These are phyloP conservation scores for Monomorium pharaonis DNA, from an alignment of 1,140 invertebrate genomes.

Conservation along the genomic window DNA sequence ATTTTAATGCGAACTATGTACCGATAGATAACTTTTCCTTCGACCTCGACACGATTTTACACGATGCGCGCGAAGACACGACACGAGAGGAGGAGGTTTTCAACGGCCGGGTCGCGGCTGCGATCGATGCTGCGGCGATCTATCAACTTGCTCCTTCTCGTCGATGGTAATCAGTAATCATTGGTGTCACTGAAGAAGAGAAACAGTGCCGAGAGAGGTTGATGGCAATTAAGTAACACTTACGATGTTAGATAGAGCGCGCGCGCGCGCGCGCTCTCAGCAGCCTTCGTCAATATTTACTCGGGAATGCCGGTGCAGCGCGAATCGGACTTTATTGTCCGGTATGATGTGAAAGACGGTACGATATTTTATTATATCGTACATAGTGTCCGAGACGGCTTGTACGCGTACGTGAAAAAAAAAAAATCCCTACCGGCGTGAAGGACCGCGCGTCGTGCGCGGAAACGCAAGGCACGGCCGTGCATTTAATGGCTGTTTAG, in stretches of 20 bases:
- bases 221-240: conserved; percentile 57
- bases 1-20: conserved; percentile 1
- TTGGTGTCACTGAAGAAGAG: conserved; percentile 54
- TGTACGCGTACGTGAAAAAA: not conserved
- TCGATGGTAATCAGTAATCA: conserved; percentile 56
- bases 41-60: conserved; percentile 57
- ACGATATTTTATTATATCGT: not conserved
- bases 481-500: conserved; percentile 33
- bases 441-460: not conserved
- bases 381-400: too few species aligned
- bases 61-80: not conserved
- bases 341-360: not conserved
- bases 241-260: not conserved
- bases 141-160: conserved; percentile 26
- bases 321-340: conserved; percentile 25
- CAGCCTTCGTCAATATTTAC: conserved; percentile 41
- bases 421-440: not conserved
- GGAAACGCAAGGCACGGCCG: not conserved
- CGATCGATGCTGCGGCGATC: conserved; percentile 30
- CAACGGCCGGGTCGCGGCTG: not conserved
- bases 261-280: not conserved
- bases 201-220: conserved; percentile 29
- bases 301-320: not conserved
- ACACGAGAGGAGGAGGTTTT: not conserved
- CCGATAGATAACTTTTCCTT: conserved; percentile 28